These are phyloP conservation scores for Blastomussa wellsi DNA, from an alignment of 92 coral and sea anemone genomes.

Conservation along the genomic window DNA sequence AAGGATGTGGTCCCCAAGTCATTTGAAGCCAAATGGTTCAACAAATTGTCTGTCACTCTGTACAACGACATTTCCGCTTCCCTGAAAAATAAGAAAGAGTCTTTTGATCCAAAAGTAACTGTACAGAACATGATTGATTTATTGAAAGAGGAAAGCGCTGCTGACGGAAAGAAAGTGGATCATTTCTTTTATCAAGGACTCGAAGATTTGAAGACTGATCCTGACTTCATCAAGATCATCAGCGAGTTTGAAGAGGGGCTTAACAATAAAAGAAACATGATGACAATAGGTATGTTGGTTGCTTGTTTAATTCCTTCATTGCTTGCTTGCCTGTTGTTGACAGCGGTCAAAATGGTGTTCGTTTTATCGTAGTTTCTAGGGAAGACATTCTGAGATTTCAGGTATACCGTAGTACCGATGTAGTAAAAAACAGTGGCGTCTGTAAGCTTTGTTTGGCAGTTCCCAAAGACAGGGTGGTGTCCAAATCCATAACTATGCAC, in stretches of 20 bases:
- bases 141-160: constrained; percentile 9
- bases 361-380: no score
- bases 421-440: no score
- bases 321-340: no score
- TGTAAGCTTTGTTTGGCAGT: no score
- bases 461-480: no score
- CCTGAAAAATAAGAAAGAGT: background rate
- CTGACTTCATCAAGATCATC: constrained; percentile 3
- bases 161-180: background rate
- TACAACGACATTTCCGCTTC: constrained; percentile 13
- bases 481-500: no score
- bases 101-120: constrained; percentile 8
- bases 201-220: constrained; percentile 19
- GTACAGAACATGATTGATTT: constrained; percentile 10
- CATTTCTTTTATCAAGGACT: constrained; percentile 10
- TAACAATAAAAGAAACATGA: constrained; percentile 15
- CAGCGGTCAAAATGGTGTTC: no score
- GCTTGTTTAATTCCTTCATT: background rate
- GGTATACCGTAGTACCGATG: no score
- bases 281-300: constrained; percentile 23
- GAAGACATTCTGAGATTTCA: no score
- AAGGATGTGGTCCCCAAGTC: background rate
- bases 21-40: constrained; percentile 33
- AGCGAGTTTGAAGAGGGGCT: constrained; percentile 19
- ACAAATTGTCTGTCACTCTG: background rate